Conservation (phyloP, 2,113 vertebrate species). For the Elaphurus davidianus region DNA sequence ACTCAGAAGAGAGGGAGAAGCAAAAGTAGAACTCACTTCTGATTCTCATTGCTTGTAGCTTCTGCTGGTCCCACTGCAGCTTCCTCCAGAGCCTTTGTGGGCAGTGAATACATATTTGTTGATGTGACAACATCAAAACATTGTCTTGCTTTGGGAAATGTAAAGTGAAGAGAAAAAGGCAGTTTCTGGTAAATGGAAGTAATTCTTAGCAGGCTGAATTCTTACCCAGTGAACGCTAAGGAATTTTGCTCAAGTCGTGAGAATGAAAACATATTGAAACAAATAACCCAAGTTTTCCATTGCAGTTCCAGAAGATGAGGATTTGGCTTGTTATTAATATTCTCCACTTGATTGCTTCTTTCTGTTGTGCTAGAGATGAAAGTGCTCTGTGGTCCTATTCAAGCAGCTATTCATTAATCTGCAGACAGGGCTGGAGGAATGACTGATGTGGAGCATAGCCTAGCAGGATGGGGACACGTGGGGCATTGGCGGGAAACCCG, state of each 20-base stretch:
- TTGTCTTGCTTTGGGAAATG: conserved; percentile 49
- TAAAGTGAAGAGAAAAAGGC: conserved; percentile 22
- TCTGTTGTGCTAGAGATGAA: conserved; percentile 50
- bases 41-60: neutral
- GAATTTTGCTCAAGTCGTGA: conserved; percentile 54
- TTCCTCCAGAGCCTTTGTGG: neutral
- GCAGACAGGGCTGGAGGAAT: neutral
- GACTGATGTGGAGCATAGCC: neutral
- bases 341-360: conserved; percentile 37
- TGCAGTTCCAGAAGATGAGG: conserved; percentile 37
- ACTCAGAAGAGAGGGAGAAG: neutral
- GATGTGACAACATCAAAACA: conserved; percentile 58
- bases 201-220: conserved; percentile 47
- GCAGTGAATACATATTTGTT: neutral
- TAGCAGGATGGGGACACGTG: neutral
- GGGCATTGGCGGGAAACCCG: neutral
- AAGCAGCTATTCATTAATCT: conserved; percentile 31
- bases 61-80: neutral
- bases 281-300: conserved; percentile 56
- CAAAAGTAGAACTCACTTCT: neutral
- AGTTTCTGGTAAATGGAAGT: conserved; percentile 54
- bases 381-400: conserved; percentile 24
- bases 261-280: conserved; percentile 62
- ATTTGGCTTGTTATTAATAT: conserved; percentile 53
- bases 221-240: conserved; percentile 49